Evolutionary conservation across 2,888 invertebrate genomes (phyloP).

Genomic region (Scaptomyza polygonia): DNA sequence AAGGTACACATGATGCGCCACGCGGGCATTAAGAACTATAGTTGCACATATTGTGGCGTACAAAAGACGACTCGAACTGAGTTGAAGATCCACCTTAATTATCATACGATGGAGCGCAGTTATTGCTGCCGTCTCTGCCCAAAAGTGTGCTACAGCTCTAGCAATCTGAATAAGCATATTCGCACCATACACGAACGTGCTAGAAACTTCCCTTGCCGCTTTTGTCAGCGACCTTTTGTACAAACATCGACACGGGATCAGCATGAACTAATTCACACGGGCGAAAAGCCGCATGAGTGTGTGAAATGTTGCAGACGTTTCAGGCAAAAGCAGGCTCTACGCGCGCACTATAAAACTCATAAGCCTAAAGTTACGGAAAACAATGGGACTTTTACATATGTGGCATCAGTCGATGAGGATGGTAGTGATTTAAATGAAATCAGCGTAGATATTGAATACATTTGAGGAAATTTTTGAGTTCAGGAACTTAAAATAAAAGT

Average conservation of each 20-base stretch:
- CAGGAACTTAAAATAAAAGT: neutral
- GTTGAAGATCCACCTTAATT: conserved; percentile 80
- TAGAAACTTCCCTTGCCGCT: conserved; percentile 70
- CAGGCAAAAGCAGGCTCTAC: conserved; percentile 71
- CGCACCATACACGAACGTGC: conserved; percentile 77
- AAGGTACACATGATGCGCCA: conserved; percentile 81
- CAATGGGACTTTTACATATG: neutral
- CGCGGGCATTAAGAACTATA: conserved; percentile 81
- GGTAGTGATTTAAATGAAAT: neutral
- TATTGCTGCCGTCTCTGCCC: conserved; percentile 76
- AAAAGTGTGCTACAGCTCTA: conserved; percentile 77
- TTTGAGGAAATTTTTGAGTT: conserved; percentile 1
- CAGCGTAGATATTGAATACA: conserved; percentile 6
- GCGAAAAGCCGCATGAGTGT: conserved; percentile 79
- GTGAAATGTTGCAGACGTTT: conserved; percentile 71
- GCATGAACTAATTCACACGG: conserved; percentile 81
- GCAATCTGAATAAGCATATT: too few species aligned
- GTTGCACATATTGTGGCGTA: conserved; percentile 78
- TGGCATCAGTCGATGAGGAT: neutral
- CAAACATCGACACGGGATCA: conserved; percentile 77
- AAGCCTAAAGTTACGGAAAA: conserved; percentile 23
- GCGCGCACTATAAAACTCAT: conserved; percentile 74
- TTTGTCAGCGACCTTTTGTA: conserved; percentile 73
- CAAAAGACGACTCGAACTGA: conserved; percentile 81
- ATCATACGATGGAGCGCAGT: conserved; percentile 79